A percentile compares a stretch with the other conserved stretches of the same genome.
Evolutionary conservation across 1,140 invertebrate species (phyloP).

Genomic region (Formica exsecta): DNA sequence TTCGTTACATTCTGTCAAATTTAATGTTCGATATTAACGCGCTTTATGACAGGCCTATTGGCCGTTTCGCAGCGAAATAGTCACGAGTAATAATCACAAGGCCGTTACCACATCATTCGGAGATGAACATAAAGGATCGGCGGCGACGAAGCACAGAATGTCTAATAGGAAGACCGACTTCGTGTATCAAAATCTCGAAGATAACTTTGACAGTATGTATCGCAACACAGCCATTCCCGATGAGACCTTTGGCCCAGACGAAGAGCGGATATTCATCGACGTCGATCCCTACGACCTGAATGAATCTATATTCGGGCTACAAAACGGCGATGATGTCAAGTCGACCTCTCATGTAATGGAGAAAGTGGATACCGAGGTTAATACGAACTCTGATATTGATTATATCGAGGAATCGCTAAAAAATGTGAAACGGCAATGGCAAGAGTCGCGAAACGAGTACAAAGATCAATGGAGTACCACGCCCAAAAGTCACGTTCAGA

Average conservation of each 20-base stretch:
- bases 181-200: conserved; percentile 75
- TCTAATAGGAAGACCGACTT: conserved; percentile 67
- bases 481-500: conserved; percentile 70
- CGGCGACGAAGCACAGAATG: conserved; percentile 66
- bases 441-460: conserved; percentile 8
- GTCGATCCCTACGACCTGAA: conserved; percentile 82
- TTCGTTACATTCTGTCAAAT: not conserved
- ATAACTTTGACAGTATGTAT: conserved; percentile 77
- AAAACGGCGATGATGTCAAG: conserved; percentile 61
- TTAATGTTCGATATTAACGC: conserved; percentile 39
- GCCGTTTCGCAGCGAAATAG: conserved; percentile 82
- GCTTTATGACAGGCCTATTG: conserved; percentile 83
- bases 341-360: conserved; percentile 36
- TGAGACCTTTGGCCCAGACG: conserved; percentile 83
- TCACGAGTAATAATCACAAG: conserved; percentile 71
- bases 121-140: conserved; percentile 36
- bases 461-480: conserved; percentile 44
- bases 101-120: conserved; percentile 71
- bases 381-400: conserved; percentile 54
- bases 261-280: conserved; percentile 85
- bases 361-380: not conserved
- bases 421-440: conserved; percentile 74
- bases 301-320: conserved; percentile 74
- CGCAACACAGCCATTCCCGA: conserved; percentile 82
- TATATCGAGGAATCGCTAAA: conserved; percentile 76